A percentile compares a stretch with the other conserved stretches of the same genome.
Conservation (phyloP, 2,797 vertebrate species). For the Astyanax mexicanus region DNA sequence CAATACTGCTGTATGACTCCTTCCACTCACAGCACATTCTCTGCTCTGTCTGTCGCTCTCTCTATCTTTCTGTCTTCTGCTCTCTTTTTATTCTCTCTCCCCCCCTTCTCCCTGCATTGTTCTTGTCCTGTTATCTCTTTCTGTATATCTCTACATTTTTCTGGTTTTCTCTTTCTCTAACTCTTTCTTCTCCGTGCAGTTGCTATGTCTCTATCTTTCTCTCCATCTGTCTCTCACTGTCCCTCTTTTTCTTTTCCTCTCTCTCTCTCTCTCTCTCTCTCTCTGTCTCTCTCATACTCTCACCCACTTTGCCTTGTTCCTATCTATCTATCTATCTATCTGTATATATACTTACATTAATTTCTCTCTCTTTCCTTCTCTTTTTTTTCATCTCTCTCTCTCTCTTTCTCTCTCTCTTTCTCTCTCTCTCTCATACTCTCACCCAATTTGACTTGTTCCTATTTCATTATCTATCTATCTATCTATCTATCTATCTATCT, state of each 20-base stretch:
- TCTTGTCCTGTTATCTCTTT: too few relatives aligned
- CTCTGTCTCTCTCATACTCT: background rate
- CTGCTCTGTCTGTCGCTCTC: conserved; percentile 5
- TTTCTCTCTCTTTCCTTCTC: background rate
- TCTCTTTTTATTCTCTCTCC: background rate
- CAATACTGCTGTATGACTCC: conserved; percentile 18
- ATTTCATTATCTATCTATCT: too few relatives aligned
- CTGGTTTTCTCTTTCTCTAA: too few relatives aligned
- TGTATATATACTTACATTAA: background rate
- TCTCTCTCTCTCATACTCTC: background rate
- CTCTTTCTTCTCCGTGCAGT: too few relatives aligned
- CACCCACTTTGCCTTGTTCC: conserved; percentile 4
- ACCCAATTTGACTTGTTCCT: too few relatives aligned
- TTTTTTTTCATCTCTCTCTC: background rate
- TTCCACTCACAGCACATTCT: conserved; percentile 7
- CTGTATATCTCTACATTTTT: too few relatives aligned
- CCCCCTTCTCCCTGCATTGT: too few relatives aligned
- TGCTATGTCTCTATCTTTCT: too few relatives aligned
- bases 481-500: too few relatives aligned
- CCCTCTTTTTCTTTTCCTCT: too few relatives aligned
- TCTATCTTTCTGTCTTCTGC: background rate
- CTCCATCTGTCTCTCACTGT: background rate
- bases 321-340: too few relatives aligned
- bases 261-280: background rate
- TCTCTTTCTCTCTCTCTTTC: conserved; percentile 4